A percentile compares a stretch with the other conserved stretches of the same genome.
These are phyloP conservation scores for Noctua fimbriata DNA, from an alignment of 2,888 invertebrate genomes.

Conservation along the genomic window DNA sequence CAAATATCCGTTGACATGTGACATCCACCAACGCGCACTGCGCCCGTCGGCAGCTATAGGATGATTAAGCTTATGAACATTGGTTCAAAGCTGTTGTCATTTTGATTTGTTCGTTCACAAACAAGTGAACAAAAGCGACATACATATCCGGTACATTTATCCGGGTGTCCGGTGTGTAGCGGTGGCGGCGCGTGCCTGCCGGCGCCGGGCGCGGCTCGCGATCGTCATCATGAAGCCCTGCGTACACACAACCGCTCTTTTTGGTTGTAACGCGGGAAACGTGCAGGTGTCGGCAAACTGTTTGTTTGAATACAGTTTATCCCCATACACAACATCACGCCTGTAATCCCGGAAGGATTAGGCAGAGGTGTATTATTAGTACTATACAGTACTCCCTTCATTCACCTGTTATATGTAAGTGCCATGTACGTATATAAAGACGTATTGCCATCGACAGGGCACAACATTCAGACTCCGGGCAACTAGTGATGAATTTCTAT, in stretches of 20 bases:
- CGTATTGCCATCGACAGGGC: background rate
- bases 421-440: background rate
- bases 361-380: background rate
- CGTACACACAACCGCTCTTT: slow-evolving; percentile 21
- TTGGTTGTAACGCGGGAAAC: slow-evolving; percentile 27
- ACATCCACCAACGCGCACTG: background rate
- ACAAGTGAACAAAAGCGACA: background rate
- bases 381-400: background rate
- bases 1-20: background rate
- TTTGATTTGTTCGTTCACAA: background rate
- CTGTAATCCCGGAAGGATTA: background rate
- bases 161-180: slow-evolving; percentile 11
- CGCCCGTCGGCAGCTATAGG: background rate
- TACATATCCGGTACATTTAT: background rate
- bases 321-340: background rate
- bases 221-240: slow-evolving; percentile 30
- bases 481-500: background rate
- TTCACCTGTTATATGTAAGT: background rate
- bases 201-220: slow-evolving; percentile 24
- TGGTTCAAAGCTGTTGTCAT: background rate
- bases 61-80: background rate
- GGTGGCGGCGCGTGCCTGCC: slow-evolving; percentile 51
- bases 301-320: slow-evolving; percentile 16
- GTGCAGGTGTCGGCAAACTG: slow-evolving; percentile 9
- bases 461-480: background rate